phyloP scores from a whole-genome alignment of 1,140 invertebrate species.

The Bradysia coprophila region DNA sequence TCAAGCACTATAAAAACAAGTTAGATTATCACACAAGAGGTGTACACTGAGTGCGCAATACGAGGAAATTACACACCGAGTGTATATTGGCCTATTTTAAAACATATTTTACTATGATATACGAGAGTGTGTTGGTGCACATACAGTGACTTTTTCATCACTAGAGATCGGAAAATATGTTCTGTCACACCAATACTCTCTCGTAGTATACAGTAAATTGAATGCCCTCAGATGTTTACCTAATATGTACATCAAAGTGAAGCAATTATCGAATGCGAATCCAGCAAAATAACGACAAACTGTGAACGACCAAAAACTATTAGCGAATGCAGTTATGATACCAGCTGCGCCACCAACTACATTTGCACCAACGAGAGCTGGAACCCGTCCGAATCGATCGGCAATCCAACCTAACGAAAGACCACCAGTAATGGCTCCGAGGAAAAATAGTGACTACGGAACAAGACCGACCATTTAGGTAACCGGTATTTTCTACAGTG shows the following conservation, averaged over 20 bases:
- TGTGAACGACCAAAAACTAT: conserved; percentile 57
- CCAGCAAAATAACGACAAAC: conserved; percentile 66
- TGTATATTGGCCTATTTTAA: too few relatives aligned
- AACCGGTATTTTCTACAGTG: too few relatives aligned
- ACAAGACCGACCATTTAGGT: too few relatives aligned
- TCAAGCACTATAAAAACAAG: background rate
- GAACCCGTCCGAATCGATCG: conserved; percentile 65
- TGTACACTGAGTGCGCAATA: too few relatives aligned
- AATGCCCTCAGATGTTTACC: too few relatives aligned
- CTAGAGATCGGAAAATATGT: too few relatives aligned
- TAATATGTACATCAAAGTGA: conserved; percentile 85
- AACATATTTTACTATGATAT: too few relatives aligned
- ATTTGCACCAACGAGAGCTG: conserved; percentile 64
- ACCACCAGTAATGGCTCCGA: conserved; percentile 68
- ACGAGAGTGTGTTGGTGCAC: too few relatives aligned
- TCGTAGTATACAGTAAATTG: conserved; percentile 2
- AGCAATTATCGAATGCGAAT: conserved; percentile 76
- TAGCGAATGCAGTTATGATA: conserved; percentile 46
- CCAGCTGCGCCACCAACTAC: conserved; percentile 55
- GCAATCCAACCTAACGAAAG: conserved; percentile 71
- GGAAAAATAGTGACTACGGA: conserved; percentile 72
- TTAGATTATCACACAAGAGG: too few relatives aligned
- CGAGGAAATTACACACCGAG: too few relatives aligned
- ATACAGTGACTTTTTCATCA: too few relatives aligned
- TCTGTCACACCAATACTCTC: too few relatives aligned